Percentiles rank a stretch among this genome's conserved stretches.
Conservation (phyloP, 2,797 vertebrate genomes). For the Bufotes viridis region DNA sequence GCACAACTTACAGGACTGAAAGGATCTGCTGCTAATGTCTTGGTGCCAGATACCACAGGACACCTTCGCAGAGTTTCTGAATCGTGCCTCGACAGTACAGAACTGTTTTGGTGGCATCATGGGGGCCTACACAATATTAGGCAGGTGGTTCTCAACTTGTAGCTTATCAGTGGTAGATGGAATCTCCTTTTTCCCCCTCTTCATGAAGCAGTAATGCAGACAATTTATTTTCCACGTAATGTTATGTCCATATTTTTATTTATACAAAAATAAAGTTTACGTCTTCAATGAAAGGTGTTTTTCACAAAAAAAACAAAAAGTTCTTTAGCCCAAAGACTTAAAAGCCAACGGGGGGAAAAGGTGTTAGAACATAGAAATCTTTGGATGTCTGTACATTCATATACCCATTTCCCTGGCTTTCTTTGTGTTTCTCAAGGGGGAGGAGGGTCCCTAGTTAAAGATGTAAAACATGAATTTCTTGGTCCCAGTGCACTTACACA, state of each 20-base stretch:
- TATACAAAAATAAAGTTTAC: neutral
- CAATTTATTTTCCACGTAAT: no score
- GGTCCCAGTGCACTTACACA: constrained; percentile 80
- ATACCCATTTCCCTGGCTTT: constrained; percentile 63
- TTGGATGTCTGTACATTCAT: constrained; percentile 54
- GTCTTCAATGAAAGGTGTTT: neutral
- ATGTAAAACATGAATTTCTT: constrained; percentile 83
- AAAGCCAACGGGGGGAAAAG: neutral
- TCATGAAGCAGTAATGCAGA: no score
- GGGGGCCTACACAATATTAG: no score
- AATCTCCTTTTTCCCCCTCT: no score
- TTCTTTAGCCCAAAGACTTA: neutral
- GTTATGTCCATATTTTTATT: neutral
- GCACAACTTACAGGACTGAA: no score
- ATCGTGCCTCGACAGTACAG: no score
- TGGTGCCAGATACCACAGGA: no score
- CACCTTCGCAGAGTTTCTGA: no score
- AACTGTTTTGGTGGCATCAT: no score
- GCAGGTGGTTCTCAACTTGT: no score
- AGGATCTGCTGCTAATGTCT: no score
- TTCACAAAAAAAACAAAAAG: neutral
- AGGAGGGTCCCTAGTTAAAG: constrained; percentile 76
- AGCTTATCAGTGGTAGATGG: no score
- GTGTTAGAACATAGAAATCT: constrained; percentile 37
- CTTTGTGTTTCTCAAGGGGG: constrained; percentile 72